Percentiles rank a stretch among this genome's conserved stretches.
phyloP scores from a whole-genome alignment of 2,113 vertebrate species.

The Hyperopisus bebe region DNA sequence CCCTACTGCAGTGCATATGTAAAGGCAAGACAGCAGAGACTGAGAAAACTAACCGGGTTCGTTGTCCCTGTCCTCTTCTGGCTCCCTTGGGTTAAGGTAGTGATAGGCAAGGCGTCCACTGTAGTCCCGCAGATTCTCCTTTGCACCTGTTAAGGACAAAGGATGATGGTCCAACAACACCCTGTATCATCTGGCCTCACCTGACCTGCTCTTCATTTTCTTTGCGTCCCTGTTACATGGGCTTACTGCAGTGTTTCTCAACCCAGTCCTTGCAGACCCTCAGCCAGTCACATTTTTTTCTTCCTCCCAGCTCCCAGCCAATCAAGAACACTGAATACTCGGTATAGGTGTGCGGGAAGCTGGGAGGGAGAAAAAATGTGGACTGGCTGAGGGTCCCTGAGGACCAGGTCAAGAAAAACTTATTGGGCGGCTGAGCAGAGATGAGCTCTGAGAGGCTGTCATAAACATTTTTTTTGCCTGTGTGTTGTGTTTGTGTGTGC shows the following conservation, averaged over 20 bases:
- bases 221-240: neutral
- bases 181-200: neutral
- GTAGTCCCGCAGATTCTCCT: conserved; percentile 66
- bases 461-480: neutral
- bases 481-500: neutral
- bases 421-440: neutral
- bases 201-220: neutral
- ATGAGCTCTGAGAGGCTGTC: neutral
- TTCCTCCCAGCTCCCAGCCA: neutral
- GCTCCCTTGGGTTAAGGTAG: conserved; percentile 54
- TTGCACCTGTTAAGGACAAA: conserved; percentile 55
- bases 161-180: neutral
- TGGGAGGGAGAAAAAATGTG: neutral
- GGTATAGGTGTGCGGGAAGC: neutral
- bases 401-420: neutral
- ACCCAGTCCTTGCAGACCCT: neutral
- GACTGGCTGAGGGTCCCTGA: neutral
- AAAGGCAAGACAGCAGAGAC: neutral
- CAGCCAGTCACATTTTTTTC: neutral
- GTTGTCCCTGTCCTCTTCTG: conserved; percentile 37
- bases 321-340: neutral
- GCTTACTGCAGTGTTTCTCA: neutral
- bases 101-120: conserved; percentile 62
- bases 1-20: neutral
- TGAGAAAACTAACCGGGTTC: conserved; percentile 55